Base-by-base conservation (phyloP, 2,888 invertebrate genomes). In the Metalampra italica region DNA sequence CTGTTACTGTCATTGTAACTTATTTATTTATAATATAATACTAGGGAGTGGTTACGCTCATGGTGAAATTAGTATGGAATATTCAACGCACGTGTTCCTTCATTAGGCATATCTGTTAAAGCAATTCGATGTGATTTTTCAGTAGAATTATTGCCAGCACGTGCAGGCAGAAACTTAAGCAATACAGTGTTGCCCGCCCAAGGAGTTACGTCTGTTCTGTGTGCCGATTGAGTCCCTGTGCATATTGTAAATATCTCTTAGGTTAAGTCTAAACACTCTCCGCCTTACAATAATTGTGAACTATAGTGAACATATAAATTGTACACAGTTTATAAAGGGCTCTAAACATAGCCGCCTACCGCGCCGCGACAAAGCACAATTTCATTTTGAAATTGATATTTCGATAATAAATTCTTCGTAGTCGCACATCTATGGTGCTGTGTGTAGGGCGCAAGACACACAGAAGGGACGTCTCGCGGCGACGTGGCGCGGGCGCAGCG, bases 231-330 rank as follows among this genome's bases (percentile, higher is more conserved):
- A 73, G 62, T 78, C 61, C 75, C 55, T 88, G 86, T 88, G 82
- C 72, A 88, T 87, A 88, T 75, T 89, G 88, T 89, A 88, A 81
- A 89, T 88, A 88, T 66, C 56, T 67, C 60, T 59, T 78, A 76
- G 66, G 58, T 60, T 75, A 76, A 71, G 72, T 65, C 61, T 70
- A 60, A 59, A 59, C 64, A 63, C 71, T 81, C 76, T 87, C 88
- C 88, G 88, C 88, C 88, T 89, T 87, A 82, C 73, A 67, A 72
- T 74, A 69, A 75, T 77, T 78, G 73, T 84, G 75, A 72, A 64
- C 66, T 76, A 67, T 68, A 61, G 58, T 67, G 67, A 68, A 66
- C 62, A 63, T 66, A 66, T 60, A 60, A 60, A 51, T 64, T 64
- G 51, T 59, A 53, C 58, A 55, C 59, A 50, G 5, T 55, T 59